A percentile compares a stretch with the other conserved stretches of the same genome.
Evolutionary conservation across 2,797 vertebrate species (phyloP).

Genomic region (Miopithecus talapoin): DNA sequence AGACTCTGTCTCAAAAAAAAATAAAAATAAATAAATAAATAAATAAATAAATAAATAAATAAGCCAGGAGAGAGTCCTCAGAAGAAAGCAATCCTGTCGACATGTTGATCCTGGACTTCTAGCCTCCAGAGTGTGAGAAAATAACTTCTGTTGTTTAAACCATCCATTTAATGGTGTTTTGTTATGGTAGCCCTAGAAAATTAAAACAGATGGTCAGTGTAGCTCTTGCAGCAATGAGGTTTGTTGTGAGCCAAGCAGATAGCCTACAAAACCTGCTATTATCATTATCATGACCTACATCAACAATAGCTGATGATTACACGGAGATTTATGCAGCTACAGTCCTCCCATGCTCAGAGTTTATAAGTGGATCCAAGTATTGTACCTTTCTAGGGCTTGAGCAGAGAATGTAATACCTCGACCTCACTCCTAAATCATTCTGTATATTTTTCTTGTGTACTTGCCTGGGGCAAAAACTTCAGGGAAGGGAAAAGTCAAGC

Average conservation of each 20-base stretch:
- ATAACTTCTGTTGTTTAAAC: not conserved
- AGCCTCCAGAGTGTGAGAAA: not conserved
- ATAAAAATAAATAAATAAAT: too few species aligned
- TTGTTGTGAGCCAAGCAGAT: not conserved
- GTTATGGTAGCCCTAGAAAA: not conserved
- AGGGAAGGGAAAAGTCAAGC: not conserved
- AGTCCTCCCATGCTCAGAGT: not conserved
- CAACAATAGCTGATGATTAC: not conserved
- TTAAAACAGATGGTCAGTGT: not conserved
- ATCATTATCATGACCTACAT: not conserved
- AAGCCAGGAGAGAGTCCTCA: not conserved
- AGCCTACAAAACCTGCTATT: not conserved
- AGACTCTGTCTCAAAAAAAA: not conserved
- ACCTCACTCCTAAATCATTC: not conserved
- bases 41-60: not conserved
- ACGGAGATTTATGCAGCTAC: not conserved
- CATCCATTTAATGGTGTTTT: not conserved
- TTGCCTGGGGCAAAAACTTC: not conserved
- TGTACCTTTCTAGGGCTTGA: not conserved
- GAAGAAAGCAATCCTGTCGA: not conserved
- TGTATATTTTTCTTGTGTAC: not conserved
- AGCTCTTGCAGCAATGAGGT: not conserved
- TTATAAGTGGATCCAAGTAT: not conserved
- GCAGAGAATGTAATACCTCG: not conserved
- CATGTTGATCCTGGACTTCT: not conserved